A percentile compares a stretch with the other conserved stretches of the same genome.
These are phyloP conservation scores for Halcyon smyrnensis DNA, from an alignment of 2,797 vertebrate species.

Conservation along the genomic window DNA sequence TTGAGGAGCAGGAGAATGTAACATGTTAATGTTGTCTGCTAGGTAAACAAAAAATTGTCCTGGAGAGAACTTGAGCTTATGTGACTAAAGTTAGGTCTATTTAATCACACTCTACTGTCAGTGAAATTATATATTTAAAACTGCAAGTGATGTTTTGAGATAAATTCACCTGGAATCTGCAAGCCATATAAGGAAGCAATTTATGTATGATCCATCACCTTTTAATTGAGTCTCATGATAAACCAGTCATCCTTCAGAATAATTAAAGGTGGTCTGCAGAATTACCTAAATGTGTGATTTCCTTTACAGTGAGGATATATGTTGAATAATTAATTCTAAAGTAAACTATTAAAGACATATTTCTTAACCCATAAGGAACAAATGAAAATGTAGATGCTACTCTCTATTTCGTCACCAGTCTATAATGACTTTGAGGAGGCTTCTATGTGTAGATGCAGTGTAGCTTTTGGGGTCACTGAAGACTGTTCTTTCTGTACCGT, in stretches of 20 bases:
- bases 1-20: not conserved
- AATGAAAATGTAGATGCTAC: not conserved
- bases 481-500: not conserved
- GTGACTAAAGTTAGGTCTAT: not conserved
- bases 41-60: not conserved
- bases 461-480: not conserved
- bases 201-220: not conserved
- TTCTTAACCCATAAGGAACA: not conserved
- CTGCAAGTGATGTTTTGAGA: not conserved
- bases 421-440: not conserved
- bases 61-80: not conserved
- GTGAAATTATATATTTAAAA: not conserved
- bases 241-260: not conserved
- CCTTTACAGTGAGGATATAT: not conserved
- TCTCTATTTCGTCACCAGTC: not conserved
- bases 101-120: not conserved
- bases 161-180: not conserved
- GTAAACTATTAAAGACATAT: not conserved
- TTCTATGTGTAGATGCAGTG: not conserved
- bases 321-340: not conserved
- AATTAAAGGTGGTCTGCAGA: not conserved
- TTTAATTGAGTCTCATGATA: not conserved
- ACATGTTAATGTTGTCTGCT: not conserved
- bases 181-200: not conserved
- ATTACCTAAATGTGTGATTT: not conserved